A percentile compares a stretch with the other conserved stretches of the same genome.
These are phyloP conservation scores for Poecilus cupreus DNA, from an alignment of 2,888 invertebrate genomes.

Conservation along the genomic window DNA sequence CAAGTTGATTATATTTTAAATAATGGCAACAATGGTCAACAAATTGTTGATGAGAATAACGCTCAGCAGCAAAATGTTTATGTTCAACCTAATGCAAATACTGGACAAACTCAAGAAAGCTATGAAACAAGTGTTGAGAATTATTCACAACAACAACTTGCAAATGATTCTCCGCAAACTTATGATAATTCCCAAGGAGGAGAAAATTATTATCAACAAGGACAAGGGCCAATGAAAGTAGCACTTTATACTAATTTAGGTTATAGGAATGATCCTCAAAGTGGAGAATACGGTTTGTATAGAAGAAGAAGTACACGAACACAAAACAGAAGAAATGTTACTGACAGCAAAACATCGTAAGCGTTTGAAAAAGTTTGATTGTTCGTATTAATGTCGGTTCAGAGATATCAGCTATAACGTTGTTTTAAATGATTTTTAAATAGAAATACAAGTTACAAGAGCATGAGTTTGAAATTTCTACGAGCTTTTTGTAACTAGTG, in stretches of 20 bases:
- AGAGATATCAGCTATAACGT: too few relatives aligned
- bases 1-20: background rate
- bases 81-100: background rate
- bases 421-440: too few relatives aligned
- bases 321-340: background rate
- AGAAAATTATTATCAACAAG: background rate
- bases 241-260: constrained; percentile 7
- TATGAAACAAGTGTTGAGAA: background rate
- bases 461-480: too few relatives aligned
- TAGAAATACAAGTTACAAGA: too few relatives aligned
- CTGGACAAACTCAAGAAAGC: background rate
- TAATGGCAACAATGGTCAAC: background rate
- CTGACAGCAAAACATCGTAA: background rate
- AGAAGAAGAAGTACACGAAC: background rate
- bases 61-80: background rate
- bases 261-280: constrained; percentile 21
- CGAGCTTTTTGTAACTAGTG: too few relatives aligned
- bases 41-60: background rate
- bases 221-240: background rate
- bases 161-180: background rate
- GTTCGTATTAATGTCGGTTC: too few relatives aligned
- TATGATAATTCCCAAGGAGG: background rate
- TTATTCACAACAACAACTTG: background rate
- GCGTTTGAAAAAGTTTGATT: too few relatives aligned
- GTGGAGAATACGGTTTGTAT: background rate